Evolutionary conservation across 2,888 invertebrate genomes (phyloP).

Genomic region (Pheosia tremula): DNA sequence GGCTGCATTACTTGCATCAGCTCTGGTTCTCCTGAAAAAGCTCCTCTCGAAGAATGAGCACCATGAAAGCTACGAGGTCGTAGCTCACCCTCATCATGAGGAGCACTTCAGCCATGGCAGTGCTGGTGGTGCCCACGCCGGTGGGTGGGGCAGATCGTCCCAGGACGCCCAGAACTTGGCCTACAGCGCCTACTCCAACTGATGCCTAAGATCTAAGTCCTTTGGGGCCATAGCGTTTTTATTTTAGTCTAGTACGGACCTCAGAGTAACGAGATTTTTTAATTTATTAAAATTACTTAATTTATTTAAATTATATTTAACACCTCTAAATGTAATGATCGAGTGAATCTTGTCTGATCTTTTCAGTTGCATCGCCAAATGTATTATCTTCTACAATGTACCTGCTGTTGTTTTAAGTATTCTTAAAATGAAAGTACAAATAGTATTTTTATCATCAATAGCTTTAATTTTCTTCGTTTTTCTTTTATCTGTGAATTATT

Average conservation of each 20-base stretch:
- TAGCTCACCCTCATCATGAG: conserved; percentile 87
- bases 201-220: conserved; percentile 62
- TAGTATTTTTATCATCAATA: conserved; percentile 51
- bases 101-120: conserved; percentile 83
- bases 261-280: conserved; percentile 69
- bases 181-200: conserved; percentile 87
- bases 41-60: conserved; percentile 87
- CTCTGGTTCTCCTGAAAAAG: conserved; percentile 87
- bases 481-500: conserved; percentile 39
- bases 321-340: conserved; percentile 39
- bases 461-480: conserved; percentile 62
- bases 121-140: conserved; percentile 76
- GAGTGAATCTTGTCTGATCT: conserved; percentile 71
- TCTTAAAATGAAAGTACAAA: conserved; percentile 64
- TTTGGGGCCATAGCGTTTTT: conserved; percentile 35
- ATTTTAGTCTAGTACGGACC: conserved; percentile 69
- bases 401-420: conserved; percentile 62
- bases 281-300: conserved; percentile 76
- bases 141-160: conserved; percentile 87
- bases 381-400: conserved; percentile 54
- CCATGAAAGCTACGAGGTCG: conserved; percentile 90
- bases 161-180: conserved; percentile 88
- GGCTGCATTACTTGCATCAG: conserved; percentile 91
- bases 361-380: conserved; percentile 54
- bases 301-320: conserved; percentile 54